Percentiles rank a stretch among this genome's conserved stretches.
phyloP scores from a whole-genome alignment of 2,797 vertebrate species.

The Amazona ochrocephala region DNA sequence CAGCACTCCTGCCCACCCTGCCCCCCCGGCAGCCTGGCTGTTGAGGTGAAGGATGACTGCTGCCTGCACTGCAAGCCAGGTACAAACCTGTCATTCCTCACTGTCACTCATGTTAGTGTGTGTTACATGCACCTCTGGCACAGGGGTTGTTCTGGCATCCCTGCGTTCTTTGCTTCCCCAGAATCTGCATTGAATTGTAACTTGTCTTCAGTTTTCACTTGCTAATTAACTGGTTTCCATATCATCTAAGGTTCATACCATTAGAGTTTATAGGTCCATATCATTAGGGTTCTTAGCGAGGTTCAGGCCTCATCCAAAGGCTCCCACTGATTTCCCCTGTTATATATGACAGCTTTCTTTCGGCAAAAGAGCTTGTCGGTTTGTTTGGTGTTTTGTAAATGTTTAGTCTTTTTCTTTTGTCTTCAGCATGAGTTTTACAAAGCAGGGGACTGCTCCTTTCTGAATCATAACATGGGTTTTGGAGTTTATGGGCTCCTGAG shows the following conservation, averaged over 20 bases:
- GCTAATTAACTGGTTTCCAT: neutral
- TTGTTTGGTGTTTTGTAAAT: neutral
- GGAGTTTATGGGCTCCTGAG: conserved; percentile 29
- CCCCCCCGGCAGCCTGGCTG: conserved; percentile 77
- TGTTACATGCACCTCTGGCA: rapidly evolving
- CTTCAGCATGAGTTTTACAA: neutral
- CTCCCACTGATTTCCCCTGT: neutral
- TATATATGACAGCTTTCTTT: neutral
- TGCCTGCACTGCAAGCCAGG: conserved; percentile 88
- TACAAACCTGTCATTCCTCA: neutral
- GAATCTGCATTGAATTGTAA: rapidly evolving
- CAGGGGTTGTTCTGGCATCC: rapidly evolving
- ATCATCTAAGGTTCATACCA: neutral
- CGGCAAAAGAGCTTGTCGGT: neutral
- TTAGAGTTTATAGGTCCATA: neutral
- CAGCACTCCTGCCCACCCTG: conserved; percentile 86
- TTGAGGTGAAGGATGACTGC: conserved; percentile 76
- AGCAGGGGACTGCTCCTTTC: neutral
- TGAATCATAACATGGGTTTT: neutral
- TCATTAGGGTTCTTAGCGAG: neutral
- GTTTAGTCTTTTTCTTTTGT: neutral
- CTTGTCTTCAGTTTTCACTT: rapidly evolving
- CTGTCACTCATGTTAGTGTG: rapidly evolving
- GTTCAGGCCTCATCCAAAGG: neutral
- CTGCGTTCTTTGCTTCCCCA: rapidly evolving